Conservation (phyloP, 1,140 invertebrate genomes). For the Heliconius himera region DNA sequence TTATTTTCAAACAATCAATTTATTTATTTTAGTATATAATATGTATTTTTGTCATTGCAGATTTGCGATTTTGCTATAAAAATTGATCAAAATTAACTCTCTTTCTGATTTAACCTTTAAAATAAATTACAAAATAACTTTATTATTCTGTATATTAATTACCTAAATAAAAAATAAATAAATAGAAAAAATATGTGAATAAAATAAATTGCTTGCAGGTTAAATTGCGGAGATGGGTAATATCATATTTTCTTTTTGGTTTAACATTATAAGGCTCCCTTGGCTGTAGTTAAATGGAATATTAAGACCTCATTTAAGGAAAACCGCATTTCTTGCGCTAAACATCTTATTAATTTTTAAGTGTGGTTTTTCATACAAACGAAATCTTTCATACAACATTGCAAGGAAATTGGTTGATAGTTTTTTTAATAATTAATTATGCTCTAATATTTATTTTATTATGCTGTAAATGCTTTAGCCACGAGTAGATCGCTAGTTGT, state of each 20-base stretch:
- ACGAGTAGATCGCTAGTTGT: no score
- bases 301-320: slow-evolving; percentile 47
- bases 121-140: no score
- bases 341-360: slow-evolving; percentile 19
- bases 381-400: not conserved
- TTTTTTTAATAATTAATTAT: not conserved
- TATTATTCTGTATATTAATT: no score
- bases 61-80: no score
- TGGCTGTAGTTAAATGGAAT: slow-evolving; percentile 46
- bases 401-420: not conserved
- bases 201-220: slow-evolving; percentile 36
- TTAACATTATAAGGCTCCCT: slow-evolving; percentile 49
- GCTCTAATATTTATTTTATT: no score
- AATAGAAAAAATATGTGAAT: slow-evolving; percentile 2
- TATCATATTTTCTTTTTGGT: slow-evolving; percentile 51
- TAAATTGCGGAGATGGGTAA: slow-evolving; percentile 29
- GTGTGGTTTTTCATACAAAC: slow-evolving; percentile 11
- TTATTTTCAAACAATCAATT: no score
- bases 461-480: no score
- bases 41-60: no score
- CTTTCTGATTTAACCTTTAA: no score
- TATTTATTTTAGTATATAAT: no score
- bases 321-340: slow-evolving; percentile 28
- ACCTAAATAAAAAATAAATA: no score
- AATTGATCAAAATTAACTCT: no score